Conservation (phyloP, 2,113 vertebrate genomes). For the Natator depressus region DNA sequence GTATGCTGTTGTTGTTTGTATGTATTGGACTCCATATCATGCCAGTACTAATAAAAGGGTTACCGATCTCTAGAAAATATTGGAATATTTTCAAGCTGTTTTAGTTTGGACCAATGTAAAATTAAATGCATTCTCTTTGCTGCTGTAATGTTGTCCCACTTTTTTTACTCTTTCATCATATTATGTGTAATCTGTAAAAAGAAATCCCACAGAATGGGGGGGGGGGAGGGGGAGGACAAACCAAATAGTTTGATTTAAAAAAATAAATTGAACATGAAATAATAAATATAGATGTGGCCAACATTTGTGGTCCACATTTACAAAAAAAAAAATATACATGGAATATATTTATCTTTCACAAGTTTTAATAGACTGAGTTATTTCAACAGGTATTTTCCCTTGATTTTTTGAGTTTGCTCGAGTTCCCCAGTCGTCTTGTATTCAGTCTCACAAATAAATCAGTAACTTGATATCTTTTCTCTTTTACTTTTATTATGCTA, state of each 20-base stretch:
- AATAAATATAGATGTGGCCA: slow-evolving; percentile 63
- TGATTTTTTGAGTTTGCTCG: slow-evolving; percentile 37
- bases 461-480: background rate
- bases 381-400: slow-evolving; percentile 61
- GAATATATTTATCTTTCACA: slow-evolving; percentile 65
- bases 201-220: slow-evolving; percentile 13
- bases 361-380: slow-evolving; percentile 60
- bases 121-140: background rate
- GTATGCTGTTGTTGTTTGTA: background rate
- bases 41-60: slow-evolving; percentile 15
- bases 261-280: slow-evolving; percentile 66
- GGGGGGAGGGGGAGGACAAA: no score
- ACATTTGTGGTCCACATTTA: slow-evolving; percentile 44
- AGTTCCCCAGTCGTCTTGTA: slow-evolving; percentile 48
- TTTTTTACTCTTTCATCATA: background rate
- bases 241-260: slow-evolving; percentile 59
- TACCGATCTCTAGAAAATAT: background rate
- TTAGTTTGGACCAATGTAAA: background rate
- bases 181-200: slow-evolving; percentile 22
- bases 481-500: background rate
- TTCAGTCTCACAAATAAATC: slow-evolving; percentile 17
- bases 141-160: background rate
- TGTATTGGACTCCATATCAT: background rate
- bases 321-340: slow-evolving; percentile 62
- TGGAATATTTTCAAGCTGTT: slow-evolving; percentile 24